Percentiles rank a stretch among this genome's conserved stretches.
Evolutionary conservation across 1,140 invertebrate genomes (phyloP).

Genomic region (Mizuhopecten yessoensis): DNA sequence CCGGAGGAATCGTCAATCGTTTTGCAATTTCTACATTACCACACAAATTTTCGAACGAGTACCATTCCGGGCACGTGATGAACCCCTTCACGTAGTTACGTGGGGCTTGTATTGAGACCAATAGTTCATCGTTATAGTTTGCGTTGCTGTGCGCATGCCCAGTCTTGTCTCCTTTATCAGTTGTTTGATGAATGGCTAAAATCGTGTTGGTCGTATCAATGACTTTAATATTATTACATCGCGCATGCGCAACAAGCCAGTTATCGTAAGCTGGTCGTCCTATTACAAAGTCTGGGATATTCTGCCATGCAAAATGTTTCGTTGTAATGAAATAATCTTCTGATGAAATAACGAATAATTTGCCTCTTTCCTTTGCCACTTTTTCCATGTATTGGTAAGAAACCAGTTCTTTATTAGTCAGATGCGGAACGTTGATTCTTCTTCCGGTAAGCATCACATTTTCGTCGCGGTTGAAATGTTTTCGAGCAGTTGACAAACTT

Average conservation of each 20-base stretch:
- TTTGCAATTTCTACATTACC: neutral
- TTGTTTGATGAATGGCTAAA: conserved; percentile 69
- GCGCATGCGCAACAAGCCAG: conserved; percentile 63
- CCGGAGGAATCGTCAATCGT: neutral
- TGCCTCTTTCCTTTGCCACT: conserved; percentile 47
- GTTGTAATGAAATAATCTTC: conserved; percentile 71
- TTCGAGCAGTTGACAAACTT: conserved; percentile 51
- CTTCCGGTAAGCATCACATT: conserved; percentile 61
- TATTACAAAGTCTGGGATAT: conserved; percentile 64
- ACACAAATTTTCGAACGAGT: neutral
- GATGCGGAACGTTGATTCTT: conserved; percentile 61
- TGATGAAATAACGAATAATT: conserved; percentile 63
- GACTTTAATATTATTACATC: conserved; percentile 50
- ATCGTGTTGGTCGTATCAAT: conserved; percentile 66
- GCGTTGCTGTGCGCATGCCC: conserved; percentile 52
- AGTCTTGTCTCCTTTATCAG: conserved; percentile 58
- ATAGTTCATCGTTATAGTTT: conserved; percentile 61
- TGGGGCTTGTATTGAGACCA: neutral
- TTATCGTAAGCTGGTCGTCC: conserved; percentile 69
- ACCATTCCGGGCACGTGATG: neutral
- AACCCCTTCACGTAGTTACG: conserved; percentile 11
- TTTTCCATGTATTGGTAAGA: conserved; percentile 53
- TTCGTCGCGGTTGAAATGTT: conserved; percentile 44
- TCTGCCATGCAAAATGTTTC: conserved; percentile 67
- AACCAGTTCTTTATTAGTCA: conserved; percentile 54